Evolutionary conservation across 1,140 invertebrate genomes (phyloP).

Genomic region (Camponotus floridanus): DNA sequence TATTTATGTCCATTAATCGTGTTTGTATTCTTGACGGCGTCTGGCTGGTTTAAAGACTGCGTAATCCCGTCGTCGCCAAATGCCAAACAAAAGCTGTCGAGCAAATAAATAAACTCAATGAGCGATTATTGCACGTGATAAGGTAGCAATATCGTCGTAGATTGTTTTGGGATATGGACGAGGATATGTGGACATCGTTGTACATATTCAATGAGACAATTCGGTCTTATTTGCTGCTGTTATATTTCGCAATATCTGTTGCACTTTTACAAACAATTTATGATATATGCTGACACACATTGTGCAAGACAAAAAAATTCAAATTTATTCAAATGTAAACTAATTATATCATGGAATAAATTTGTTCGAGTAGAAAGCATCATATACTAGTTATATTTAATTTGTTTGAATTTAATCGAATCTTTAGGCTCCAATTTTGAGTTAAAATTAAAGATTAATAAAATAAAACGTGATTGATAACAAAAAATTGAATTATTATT

Average conservation of each 20-base stretch:
- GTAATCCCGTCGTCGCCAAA: conserved; percentile 75
- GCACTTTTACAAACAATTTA: conserved; percentile 19
- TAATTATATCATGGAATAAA: background rate
- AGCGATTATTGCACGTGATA: conserved; percentile 63
- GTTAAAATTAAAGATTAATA: background rate
- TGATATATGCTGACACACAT: background rate
- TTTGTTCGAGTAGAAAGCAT: background rate
- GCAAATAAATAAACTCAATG: conserved; percentile 72
- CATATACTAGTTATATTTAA: background rate
- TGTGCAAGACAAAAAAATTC: background rate
- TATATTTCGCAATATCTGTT: conserved; percentile 9
- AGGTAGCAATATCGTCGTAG: conserved; percentile 24
- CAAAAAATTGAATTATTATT: conserved; percentile 8
- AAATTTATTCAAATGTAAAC: background rate
- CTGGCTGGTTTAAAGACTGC: conserved; percentile 69
- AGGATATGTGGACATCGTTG: background rate
- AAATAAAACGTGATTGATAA: background rate
- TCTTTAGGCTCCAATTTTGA: background rate
- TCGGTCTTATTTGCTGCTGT: background rate
- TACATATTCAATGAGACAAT: conserved; percentile 3
- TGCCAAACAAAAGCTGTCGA: conserved; percentile 74
- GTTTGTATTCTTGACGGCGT: conserved; percentile 70
- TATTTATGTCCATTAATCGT: conserved; percentile 72
- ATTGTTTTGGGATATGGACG: conserved; percentile 28
- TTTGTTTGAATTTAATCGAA: background rate